Evolutionary conservation across 2,797 vertebrate species (phyloP).

Genomic region (Falco biarmicus): DNA sequence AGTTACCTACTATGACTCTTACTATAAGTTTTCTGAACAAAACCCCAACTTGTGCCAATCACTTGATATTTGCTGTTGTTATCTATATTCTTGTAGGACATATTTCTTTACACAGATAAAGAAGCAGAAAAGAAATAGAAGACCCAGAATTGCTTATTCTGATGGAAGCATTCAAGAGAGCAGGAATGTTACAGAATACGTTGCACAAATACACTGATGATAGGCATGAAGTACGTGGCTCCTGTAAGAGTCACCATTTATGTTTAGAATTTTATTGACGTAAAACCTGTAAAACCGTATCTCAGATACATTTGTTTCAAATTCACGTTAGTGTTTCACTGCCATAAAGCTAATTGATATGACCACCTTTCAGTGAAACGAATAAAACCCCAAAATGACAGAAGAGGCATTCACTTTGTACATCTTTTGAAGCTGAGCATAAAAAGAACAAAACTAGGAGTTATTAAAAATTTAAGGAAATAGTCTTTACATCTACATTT

Average conservation of each 20-base stretch:
- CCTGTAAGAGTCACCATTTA: not conserved
- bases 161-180: not conserved
- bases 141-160: not conserved
- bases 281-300: not conserved
- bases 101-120: not conserved
- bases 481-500: not conserved
- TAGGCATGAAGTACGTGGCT: not conserved
- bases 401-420: not conserved
- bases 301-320: not conserved
- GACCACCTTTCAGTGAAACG: not conserved
- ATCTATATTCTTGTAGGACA: not conserved
- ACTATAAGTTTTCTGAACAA: not conserved
- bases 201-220: not conserved
- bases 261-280: not conserved
- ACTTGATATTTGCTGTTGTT: not conserved
- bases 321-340: not conserved
- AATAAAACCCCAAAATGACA: not conserved
- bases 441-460: not conserved
- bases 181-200: not conserved
- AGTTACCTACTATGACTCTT: not conserved
- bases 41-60: not conserved
- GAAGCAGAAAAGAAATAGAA: not conserved
- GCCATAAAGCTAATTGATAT: not conserved
- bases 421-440: not conserved
- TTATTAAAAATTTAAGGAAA: not conserved